phyloP scores from a whole-genome alignment of 2,888 invertebrate species.

The Napeogenes inachia region DNA sequence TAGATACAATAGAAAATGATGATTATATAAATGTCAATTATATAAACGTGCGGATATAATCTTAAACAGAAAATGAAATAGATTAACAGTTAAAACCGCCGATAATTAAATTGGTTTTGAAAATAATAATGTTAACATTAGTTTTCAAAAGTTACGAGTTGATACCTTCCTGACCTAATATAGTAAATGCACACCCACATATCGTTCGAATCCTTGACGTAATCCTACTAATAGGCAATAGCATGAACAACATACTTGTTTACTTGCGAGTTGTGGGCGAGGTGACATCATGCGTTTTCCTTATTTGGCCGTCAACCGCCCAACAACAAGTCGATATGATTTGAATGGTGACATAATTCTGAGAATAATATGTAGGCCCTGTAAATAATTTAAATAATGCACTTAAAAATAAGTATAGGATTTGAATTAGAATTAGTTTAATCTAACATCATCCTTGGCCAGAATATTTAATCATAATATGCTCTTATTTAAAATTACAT shows the following conservation, averaged over 20 bases:
- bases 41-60: too few relatives aligned
- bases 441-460: too few relatives aligned
- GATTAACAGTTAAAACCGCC: too few relatives aligned
- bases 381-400: background rate
- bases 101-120: too few relatives aligned
- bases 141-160: background rate
- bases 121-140: too few relatives aligned
- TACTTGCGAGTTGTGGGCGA: slow-evolving; percentile 20
- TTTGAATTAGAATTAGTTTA: too few relatives aligned
- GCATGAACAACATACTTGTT: slow-evolving; percentile 19
- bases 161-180: background rate
- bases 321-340: slow-evolving; percentile 14
- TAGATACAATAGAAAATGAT: too few relatives aligned
- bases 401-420: too few relatives aligned
- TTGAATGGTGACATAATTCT: slow-evolving; percentile 26
- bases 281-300: slow-evolving; percentile 34
- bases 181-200: slow-evolving; percentile 1
- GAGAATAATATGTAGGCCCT: slow-evolving; percentile 1
- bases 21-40: too few relatives aligned
- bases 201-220: slow-evolving; percentile 28
- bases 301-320: slow-evolving; percentile 25
- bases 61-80: too few relatives aligned
- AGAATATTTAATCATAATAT: background rate
- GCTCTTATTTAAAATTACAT: too few relatives aligned
- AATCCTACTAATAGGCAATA: slow-evolving; percentile 21